Percentiles rank a stretch among this genome's conserved stretches.
phyloP scores from a whole-genome alignment of 2,888 invertebrate genomes.

The Oscheius myriophilus region DNA sequence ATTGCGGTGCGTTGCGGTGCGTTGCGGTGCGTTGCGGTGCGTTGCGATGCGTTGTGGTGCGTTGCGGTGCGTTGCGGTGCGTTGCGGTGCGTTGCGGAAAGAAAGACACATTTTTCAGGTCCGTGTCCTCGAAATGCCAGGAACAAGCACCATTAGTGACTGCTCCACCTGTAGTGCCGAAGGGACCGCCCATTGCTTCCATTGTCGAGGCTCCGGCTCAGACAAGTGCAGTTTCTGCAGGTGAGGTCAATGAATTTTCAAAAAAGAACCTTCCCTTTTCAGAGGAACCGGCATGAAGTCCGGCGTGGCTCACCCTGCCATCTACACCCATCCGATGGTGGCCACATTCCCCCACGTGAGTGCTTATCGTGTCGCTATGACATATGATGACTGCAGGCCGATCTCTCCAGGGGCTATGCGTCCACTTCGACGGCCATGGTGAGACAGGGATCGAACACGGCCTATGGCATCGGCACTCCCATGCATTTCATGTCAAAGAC shows the following conservation, averaged over 20 bases:
- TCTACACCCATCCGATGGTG: constrained; percentile 70
- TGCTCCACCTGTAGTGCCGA: constrained; percentile 66
- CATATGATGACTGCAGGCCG: constrained; percentile 42
- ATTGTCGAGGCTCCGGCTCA: constrained; percentile 68
- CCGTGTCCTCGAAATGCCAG: constrained; percentile 65
- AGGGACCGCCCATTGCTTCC: constrained; percentile 68
- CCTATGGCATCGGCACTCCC: constrained; percentile 69
- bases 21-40: no score
- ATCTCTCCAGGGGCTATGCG: constrained; percentile 64
- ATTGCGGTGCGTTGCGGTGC: no score
- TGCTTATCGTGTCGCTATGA: neutral
- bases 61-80: no score
- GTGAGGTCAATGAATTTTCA: constrained; percentile 29
- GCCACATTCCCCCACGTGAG: constrained; percentile 67
- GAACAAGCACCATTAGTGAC: constrained; percentile 56
- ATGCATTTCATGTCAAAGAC: constrained; percentile 70
- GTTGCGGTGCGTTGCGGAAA: no score
- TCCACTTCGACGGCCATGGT: constrained; percentile 64
- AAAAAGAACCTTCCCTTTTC: constrained; percentile 11
- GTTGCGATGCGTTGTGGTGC: no score
- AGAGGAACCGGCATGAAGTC: constrained; percentile 71
- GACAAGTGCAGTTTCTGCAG: constrained; percentile 69
- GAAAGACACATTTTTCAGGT: constrained; percentile 39
- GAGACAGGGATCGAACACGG: constrained; percentile 40
- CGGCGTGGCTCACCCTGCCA: constrained; percentile 70